phyloP scores from a whole-genome alignment of 2,113 vertebrate genomes.

The Larimichthys polyactis region DNA sequence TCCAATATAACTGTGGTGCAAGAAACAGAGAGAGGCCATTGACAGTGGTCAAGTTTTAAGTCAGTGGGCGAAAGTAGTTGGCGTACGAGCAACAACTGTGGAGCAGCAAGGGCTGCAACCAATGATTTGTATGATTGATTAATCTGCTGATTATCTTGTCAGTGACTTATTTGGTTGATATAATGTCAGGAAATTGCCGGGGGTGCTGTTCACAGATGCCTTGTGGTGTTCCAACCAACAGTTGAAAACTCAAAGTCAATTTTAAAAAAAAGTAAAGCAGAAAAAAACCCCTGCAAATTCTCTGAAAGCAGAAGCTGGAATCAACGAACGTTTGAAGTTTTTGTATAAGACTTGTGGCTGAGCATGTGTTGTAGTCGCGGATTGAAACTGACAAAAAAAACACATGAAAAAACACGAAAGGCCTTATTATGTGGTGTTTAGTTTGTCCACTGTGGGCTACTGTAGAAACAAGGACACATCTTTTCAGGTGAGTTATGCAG shows the following conservation, averaged over 20 bases:
- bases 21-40: conserved; percentile 83
- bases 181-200: background rate
- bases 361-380: too few species aligned
- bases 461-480: too few species aligned
- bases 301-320: background rate
- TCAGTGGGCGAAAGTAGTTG: background rate
- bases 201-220: background rate
- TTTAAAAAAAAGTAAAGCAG: background rate
- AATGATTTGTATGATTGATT: background rate
- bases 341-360: background rate
- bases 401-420: too few species aligned
- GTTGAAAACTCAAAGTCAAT: background rate
- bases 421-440: too few species aligned
- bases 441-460: too few species aligned
- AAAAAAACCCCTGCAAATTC: background rate
- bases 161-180: background rate
- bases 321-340: background rate
- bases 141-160: background rate
- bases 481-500: too few species aligned
- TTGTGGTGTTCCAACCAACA: background rate
- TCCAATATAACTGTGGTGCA: conserved; percentile 75
- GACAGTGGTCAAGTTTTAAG: too few species aligned
- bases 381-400: too few species aligned
- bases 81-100: background rate
- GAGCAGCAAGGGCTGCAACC: background rate